phyloP scores from a whole-genome alignment of 2,888 invertebrate species.

The Miltochrista miniata region DNA sequence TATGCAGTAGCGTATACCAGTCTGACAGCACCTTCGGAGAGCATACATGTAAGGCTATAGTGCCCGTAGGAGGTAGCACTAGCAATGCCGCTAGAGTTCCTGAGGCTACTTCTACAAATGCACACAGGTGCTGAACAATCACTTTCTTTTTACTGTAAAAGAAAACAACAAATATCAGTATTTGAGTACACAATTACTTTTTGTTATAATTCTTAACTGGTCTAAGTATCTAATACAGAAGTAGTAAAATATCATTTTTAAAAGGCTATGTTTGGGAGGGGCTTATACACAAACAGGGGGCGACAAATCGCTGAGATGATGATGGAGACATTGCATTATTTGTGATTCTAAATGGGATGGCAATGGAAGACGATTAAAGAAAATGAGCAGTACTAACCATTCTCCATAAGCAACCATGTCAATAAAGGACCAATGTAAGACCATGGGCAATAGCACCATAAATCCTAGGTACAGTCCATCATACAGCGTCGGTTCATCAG shows the following conservation, averaged over 20 bases:
- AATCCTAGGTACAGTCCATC: conserved; percentile 98
- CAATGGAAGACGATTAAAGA: no score
- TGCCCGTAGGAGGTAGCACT: conserved; percentile 92
- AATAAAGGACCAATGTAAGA: conserved; percentile 96
- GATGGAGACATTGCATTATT: no score
- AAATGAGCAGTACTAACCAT: conserved; percentile 73
- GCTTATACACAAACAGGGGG: no score
- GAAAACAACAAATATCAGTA: not conserved
- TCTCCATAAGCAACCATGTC: conserved; percentile 91
- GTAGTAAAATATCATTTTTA: no score
- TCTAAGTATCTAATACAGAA: no score
- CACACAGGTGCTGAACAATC: conserved; percentile 90
- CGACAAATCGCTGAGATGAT: no score
- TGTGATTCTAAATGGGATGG: no score
- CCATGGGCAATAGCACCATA: conserved; percentile 94
- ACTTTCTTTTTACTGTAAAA: conserved; percentile 89
- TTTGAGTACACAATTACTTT: no score
- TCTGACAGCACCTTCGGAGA: conserved; percentile 92
- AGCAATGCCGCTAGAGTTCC: conserved; percentile 91
- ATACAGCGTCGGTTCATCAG: conserved; percentile 90
- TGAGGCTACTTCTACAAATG: conserved; percentile 90
- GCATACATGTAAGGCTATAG: conserved; percentile 90
- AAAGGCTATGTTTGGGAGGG: no score
- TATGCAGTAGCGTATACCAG: conserved; percentile 98
- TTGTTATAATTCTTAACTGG: no score